A percentile compares a stretch with the other conserved stretches of the same genome.
Conservation (phyloP, 2,888 invertebrate species). For the Muschampia plurimacula region DNA sequence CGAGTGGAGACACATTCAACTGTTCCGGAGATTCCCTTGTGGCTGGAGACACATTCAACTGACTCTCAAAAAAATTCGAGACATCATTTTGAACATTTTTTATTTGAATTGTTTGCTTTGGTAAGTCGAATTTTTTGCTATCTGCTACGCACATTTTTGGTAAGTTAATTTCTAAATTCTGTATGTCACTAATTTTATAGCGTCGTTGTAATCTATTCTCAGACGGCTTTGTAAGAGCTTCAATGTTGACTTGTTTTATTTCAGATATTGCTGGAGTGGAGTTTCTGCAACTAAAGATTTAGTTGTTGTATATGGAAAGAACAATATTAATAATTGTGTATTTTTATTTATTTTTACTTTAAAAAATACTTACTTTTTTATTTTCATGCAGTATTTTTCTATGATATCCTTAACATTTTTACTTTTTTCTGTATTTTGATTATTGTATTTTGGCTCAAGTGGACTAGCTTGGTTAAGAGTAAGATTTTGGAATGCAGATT, state of each 20-base stretch:
- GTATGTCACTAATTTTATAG: slow-evolving; percentile 69
- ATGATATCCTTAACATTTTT: slow-evolving; percentile 57
- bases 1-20: not conserved
- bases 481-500: not conserved
- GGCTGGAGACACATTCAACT: not conserved
- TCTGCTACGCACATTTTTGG: slow-evolving; percentile 49
- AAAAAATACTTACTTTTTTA: slow-evolving; percentile 51
- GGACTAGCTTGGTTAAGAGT: not conserved
- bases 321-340: too few relatives aligned
- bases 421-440: slow-evolving; percentile 31
- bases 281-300: slow-evolving; percentile 19
- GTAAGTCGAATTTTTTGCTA: slow-evolving; percentile 18
- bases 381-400: slow-evolving; percentile 62
- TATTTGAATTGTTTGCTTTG: not conserved
- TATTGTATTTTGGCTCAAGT: not conserved
- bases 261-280: slow-evolving; percentile 32
- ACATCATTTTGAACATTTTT: slow-evolving; percentile 7
- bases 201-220: slow-evolving; percentile 56
- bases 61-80: slow-evolving; percentile 2
- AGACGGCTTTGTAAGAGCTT: slow-evolving; percentile 1
- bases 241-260: slow-evolving; percentile 18
- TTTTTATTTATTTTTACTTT: too few relatives aligned
- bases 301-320: too few relatives aligned
- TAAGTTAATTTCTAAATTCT: slow-evolving; percentile 55
- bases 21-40: not conserved